Evolutionary conservation across 64 coral and sea anemone genomes (phyloP).

Genomic region (Orbicella faveolata): DNA sequence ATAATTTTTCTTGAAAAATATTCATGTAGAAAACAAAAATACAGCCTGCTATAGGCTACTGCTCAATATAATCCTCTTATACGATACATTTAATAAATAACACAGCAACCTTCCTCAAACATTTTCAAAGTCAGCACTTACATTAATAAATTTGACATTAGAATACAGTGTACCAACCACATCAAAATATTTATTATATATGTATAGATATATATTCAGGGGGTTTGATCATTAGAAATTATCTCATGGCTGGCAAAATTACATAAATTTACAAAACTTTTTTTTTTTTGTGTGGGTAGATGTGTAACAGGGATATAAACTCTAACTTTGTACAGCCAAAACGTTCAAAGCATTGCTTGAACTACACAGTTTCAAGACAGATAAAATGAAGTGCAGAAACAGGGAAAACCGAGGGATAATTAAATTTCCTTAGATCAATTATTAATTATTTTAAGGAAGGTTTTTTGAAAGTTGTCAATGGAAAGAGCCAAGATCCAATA

Average conservation of each 20-base stretch:
- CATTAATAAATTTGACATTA: background rate
- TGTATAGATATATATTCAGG: background rate
- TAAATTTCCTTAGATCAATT: background rate
- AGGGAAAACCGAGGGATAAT: background rate
- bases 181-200: slow-evolving; percentile 11
- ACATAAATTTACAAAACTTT: slow-evolving; percentile 23
- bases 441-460: background rate
- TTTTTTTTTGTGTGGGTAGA: background rate
- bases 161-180: background rate
- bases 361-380: background rate
- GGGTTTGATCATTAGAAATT: background rate
- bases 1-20: slow-evolving; percentile 41
- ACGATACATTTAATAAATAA: slow-evolving; percentile 19
- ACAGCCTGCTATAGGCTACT: slow-evolving; percentile 15
- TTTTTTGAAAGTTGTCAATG: background rate
- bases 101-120: slow-evolving; percentile 19
- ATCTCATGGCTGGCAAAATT: background rate
- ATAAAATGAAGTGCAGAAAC: background rate
- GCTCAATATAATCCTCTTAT: slow-evolving; percentile 9
- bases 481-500: slow-evolving; percentile 1
- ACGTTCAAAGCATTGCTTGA: background rate
- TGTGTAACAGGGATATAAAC: background rate
- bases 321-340: background rate
- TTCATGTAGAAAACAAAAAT: slow-evolving; percentile 32
- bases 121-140: background rate